Conservation (phyloP, 2,113 vertebrate genomes). For the Tenrec ecaudatus region DNA sequence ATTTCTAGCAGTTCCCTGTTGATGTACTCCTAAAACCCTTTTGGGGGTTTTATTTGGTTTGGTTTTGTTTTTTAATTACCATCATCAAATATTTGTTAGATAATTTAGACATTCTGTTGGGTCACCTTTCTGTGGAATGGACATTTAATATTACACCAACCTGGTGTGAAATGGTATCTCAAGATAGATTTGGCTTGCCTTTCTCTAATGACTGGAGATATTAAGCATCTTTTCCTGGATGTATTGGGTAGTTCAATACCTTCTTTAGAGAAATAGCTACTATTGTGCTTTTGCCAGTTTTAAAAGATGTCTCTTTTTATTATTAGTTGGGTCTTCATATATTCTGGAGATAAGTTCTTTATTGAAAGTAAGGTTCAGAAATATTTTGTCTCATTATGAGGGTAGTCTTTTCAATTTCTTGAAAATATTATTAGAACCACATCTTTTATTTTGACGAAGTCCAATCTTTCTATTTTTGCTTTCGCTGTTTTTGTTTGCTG, state of each 20-base stretch:
- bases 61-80: too few relatives aligned
- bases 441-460: too few relatives aligned
- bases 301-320: constrained; percentile 3
- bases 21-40: too few relatives aligned
- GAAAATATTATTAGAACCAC: not conserved
- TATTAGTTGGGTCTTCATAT: not conserved
- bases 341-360: not conserved
- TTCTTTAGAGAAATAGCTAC: constrained; percentile 24
- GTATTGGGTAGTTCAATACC: not conserved
- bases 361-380: constrained; percentile 9
- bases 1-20: too few relatives aligned
- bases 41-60: too few relatives aligned
- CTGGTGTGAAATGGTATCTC: not conserved
- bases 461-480: too few relatives aligned
- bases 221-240: not conserved
- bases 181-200: not conserved
- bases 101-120: too few relatives aligned
- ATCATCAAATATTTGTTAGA: too few relatives aligned
- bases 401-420: not conserved
- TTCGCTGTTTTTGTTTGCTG: not conserved
- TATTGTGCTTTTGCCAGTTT: not conserved
- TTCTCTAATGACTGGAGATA: not conserved
- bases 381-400: not conserved
- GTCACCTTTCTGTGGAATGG: too few relatives aligned
- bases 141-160: too few relatives aligned